Conservation (phyloP, 2,888 invertebrate species). For the Dilophus febrilis region DNA sequence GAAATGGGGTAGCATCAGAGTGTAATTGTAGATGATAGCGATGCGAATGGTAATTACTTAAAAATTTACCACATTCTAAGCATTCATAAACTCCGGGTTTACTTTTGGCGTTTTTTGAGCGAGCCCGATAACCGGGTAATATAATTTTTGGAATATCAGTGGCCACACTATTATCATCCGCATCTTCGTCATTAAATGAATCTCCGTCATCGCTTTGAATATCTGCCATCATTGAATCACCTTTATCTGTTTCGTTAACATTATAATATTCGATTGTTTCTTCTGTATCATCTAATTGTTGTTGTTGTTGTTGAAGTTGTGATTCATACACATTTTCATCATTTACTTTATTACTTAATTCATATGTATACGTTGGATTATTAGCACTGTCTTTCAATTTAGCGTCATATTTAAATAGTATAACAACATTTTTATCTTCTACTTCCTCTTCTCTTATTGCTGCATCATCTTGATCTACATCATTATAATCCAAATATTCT, state of each 20-base stretch:
- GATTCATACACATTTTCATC: no score
- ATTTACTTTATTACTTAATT: no score
- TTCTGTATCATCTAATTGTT: no score
- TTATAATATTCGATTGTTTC: neutral
- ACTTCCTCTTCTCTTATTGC: no score
- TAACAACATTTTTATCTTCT: no score
- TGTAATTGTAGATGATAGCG: conserved; percentile 29
- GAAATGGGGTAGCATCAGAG: conserved; percentile 23
- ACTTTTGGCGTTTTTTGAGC: conserved; percentile 6
- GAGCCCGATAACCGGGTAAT: conserved; percentile 4
- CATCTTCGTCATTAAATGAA: conserved; percentile 5
- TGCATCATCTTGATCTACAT: neutral
- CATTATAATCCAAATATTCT: neutral
- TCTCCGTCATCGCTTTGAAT: neutral
- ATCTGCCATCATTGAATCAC: neutral
- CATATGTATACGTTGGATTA: no score
- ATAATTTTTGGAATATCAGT: conserved; percentile 4
- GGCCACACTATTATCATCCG: conserved; percentile 5
- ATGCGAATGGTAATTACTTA: conserved; percentile 25
- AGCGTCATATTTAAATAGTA: no score
- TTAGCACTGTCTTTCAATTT: no score
- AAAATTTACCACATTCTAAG: conserved; percentile 22
- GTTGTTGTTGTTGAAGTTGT: no score
- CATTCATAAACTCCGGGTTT: conserved; percentile 11
- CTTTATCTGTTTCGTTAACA: neutral